Conservation (phyloP, 2,888 invertebrate genomes). For the Coleophora deauratella region DNA sequence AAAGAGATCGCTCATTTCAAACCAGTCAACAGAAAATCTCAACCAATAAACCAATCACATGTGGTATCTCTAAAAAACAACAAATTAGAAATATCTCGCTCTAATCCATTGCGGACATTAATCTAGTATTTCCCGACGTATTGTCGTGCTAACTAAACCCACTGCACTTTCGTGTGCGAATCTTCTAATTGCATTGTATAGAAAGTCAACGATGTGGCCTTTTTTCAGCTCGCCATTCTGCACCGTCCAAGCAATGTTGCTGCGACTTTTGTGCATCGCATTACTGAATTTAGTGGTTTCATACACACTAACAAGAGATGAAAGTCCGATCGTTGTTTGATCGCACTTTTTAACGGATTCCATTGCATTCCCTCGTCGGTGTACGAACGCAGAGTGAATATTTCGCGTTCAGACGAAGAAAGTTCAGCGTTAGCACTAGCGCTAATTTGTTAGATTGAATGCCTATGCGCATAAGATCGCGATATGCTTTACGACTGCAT, state of each 20-base stretch:
- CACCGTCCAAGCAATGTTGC: too few species aligned
- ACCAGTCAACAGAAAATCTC: too few species aligned
- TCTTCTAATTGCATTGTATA: conserved; percentile 64
- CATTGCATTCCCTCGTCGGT: conserved; percentile 36
- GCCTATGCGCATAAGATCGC: neutral
- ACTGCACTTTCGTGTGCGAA: conserved; percentile 63
- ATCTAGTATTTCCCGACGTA: conserved; percentile 7
- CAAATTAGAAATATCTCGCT: neutral
- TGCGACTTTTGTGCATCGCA: conserved; percentile 33
- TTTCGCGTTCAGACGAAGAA: conserved; percentile 17
- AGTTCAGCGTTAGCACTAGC: conserved; percentile 23
- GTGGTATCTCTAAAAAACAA: too few species aligned
- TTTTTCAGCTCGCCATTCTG: conserved; percentile 33
- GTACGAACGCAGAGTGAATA: conserved; percentile 31
- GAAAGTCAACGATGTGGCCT: conserved; percentile 50
- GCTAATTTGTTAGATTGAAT: conserved; percentile 11
- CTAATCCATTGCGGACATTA: conserved; percentile 6
- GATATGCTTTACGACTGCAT: neutral
- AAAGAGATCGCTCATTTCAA: too few species aligned
- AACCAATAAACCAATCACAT: too few species aligned
- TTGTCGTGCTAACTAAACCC: conserved; percentile 30
- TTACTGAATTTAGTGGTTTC: conserved; percentile 46
- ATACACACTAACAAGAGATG: conserved; percentile 56
- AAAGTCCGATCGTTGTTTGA: conserved; percentile 39
- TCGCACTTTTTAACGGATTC: conserved; percentile 49